These are phyloP conservation scores for Oplegnathus fasciatus DNA, from an alignment of 2,113 vertebrate genomes.

Conservation along the genomic window DNA sequence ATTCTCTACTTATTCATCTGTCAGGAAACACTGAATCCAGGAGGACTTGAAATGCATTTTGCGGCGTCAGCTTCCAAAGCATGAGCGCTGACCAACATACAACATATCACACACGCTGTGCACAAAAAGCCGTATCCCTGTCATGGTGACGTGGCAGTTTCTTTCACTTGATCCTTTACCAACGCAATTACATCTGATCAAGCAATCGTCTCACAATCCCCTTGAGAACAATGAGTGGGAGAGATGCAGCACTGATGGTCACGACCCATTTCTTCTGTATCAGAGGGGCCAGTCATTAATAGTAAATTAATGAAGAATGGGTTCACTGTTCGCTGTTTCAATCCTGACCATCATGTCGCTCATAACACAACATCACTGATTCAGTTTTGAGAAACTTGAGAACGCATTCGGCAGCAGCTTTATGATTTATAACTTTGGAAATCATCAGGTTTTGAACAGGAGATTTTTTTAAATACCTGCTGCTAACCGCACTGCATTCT, in stretches of 20 bases:
- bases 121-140: not conserved
- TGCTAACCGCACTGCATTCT: no score
- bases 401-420: not conserved
- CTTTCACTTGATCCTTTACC: not conserved
- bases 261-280: not conserved
- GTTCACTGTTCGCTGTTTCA: no score
- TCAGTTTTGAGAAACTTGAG: not conserved
- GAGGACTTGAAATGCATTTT: not conserved
- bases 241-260: not conserved
- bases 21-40: not conserved
- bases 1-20: not conserved
- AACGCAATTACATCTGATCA: not conserved
- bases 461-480: not conserved
- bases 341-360: not conserved
- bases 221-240: slow-evolving; percentile 2
- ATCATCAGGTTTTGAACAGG: not conserved
- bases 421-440: not conserved
- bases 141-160: no score
- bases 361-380: not conserved
- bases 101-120: not conserved
- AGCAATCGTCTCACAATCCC: not conserved
- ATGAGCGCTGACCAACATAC: not conserved
- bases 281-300: not conserved
- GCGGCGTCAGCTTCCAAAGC: not conserved
- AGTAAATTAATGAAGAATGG: no score